Conservation (phyloP, 1,140 invertebrate genomes). For the Drosophila tristis region DNA sequence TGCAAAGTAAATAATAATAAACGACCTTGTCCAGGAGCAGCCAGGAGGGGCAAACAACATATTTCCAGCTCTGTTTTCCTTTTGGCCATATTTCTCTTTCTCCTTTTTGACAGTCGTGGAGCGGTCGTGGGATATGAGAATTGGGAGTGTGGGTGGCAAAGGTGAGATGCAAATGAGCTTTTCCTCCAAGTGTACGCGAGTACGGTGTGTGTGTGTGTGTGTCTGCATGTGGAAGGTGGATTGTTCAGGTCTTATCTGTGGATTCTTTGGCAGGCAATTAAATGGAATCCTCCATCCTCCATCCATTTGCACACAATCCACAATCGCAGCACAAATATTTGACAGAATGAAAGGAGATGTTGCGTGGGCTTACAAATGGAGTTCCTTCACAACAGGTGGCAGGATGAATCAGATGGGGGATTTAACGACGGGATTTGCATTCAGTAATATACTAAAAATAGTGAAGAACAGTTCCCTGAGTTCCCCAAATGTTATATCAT, state of each 20-base stretch:
- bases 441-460: too few relatives aligned
- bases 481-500: too few relatives aligned
- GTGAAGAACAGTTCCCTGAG: too few relatives aligned
- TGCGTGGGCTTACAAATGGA: background rate
- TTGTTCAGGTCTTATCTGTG: conserved; percentile 21
- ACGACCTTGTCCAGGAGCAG: conserved; percentile 62
- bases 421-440: too few relatives aligned
- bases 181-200: background rate
- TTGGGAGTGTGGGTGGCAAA: conserved; percentile 20
- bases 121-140: conserved; percentile 66
- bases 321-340: conserved; percentile 34
- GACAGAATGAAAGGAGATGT: conserved; percentile 10
- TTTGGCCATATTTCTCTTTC: background rate
- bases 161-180: conserved; percentile 31
- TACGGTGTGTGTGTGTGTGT: too few relatives aligned
- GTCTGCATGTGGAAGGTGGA: conserved; percentile 9
- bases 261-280: conserved; percentile 43
- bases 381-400: conserved; percentile 8
- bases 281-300: conserved; percentile 9
- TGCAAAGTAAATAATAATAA: conserved; percentile 79
- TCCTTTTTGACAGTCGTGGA: conserved; percentile 51
- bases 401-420: background rate
- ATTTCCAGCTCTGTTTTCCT: too few relatives aligned
- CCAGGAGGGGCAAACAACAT: conserved; percentile 9
- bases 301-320: conserved; percentile 19